These are phyloP conservation scores for Eulemur mongoz DNA, from an alignment of 2,797 vertebrate species.

Conservation along the genomic window DNA sequence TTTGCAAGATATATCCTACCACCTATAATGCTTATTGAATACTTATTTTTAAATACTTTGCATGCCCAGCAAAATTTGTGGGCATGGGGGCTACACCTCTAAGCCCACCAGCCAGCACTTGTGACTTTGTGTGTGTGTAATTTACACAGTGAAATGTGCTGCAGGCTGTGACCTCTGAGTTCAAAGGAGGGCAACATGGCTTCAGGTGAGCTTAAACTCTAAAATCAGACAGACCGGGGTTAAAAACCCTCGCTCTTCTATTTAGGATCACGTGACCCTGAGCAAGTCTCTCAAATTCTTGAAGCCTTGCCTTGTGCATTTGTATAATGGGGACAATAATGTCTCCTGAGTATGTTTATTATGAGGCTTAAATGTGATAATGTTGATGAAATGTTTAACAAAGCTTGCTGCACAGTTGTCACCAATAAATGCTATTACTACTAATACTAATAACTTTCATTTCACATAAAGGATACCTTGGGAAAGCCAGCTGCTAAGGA, in stretches of 20 bases:
- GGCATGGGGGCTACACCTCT: background rate
- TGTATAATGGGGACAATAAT: background rate
- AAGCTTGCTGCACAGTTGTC: background rate
- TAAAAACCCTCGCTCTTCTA: background rate
- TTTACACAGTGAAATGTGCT: background rate
- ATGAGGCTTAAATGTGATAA: background rate
- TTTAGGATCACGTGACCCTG: background rate
- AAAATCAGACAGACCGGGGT: constrained; percentile 11
- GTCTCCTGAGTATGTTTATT: background rate
- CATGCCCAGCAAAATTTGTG: background rate
- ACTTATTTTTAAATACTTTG: constrained; percentile 41
- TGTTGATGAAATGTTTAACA: background rate
- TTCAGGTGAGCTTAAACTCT: background rate
- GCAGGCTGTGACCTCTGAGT: background rate
- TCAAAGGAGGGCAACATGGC: background rate
- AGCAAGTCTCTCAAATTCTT: background rate
- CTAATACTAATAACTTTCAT: background rate
- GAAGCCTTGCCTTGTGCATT: background rate
- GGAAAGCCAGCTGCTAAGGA: constrained; percentile 95
- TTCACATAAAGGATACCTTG: constrained; percentile 92
- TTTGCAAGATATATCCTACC: constrained; percentile 4
- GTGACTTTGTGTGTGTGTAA: background rate
- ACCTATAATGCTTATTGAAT: background rate
- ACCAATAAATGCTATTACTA: constrained; percentile 58
- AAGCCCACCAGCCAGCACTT: background rate